Percentiles rank a stretch among this genome's conserved stretches.
phyloP scores from a whole-genome alignment of 2,113 vertebrate species.

The Lagopus leucura region DNA sequence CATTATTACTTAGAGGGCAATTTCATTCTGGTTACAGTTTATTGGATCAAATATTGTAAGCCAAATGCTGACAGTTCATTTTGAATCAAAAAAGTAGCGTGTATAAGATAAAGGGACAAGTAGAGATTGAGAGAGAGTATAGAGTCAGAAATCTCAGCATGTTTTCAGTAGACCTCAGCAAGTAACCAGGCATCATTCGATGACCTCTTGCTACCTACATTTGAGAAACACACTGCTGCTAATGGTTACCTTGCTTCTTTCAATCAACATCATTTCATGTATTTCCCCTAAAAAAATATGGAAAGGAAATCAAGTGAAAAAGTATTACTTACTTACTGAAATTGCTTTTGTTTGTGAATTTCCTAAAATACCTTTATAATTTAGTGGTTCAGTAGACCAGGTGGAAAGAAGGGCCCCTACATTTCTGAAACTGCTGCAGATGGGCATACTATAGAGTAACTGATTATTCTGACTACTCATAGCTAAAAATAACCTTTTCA shows the following conservation, averaged over 20 bases:
- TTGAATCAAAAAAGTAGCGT: background rate
- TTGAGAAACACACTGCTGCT: background rate
- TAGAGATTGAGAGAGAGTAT: rapidly evolving
- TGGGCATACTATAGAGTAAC: background rate
- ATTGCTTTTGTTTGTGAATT: background rate
- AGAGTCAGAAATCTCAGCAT: background rate
- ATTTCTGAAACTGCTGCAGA: background rate
- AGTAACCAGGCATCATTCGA: background rate
- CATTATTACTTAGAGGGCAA: rapidly evolving
- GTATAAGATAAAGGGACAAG: background rate
- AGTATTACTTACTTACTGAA: background rate
- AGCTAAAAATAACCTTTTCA: background rate
- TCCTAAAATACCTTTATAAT: background rate
- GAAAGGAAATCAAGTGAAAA: background rate
- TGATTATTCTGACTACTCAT: background rate
- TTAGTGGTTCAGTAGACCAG: background rate
- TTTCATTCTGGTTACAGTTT: background rate
- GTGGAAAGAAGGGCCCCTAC: background rate
- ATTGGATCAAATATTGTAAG: background rate
- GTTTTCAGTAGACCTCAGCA: background rate
- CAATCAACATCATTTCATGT: rapidly evolving
- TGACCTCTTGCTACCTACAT: background rate
- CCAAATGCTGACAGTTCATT: background rate
- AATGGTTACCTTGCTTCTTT: background rate
- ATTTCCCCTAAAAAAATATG: background rate